Base-by-base conservation (phyloP, 2,888 invertebrate species). In the Fabriciana adippe region DNA sequence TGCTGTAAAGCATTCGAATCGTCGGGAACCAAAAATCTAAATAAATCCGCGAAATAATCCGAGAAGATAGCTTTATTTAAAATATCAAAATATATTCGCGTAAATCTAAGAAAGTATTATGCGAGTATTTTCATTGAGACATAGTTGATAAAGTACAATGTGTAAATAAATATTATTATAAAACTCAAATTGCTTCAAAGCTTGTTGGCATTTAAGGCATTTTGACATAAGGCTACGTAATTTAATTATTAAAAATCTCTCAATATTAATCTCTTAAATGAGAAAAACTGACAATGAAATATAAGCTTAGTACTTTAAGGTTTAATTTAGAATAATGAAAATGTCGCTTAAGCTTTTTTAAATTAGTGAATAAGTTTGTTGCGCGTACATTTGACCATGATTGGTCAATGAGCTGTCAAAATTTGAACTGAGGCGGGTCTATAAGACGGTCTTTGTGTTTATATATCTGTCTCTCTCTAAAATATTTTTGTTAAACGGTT, bases 401-500 rank as follows among this genome's bases (percentile, higher is more conserved):
- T 90, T 89, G 88, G 89, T 72, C 77, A 78, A 75, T 69, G 73
- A 82, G 76, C 82, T 89, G 87, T 88, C 89, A 90, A 90, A 89
- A 83, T 87, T 88, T 81, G 78, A 84, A 85, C 81, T 79, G 78
- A 87, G 88, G 87, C 85, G 85, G 79, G 81, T 80, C 83, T 87
- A 85, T 88, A 86, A 78, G 80, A 83, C 84, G 80, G 85, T 78
- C 87, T 87, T 85, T 67, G 69, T 70, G 51, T 71, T 70, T 71
- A 63, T 85, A 82, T 76, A 67, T 79, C 79, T 75, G 81, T 89
- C 90, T 85, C 88, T 84, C 76, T 89, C 82, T 45, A 4, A 47
- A 21, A 15, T 13, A 14, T 50, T 51, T 57, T 51, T 59, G 21
- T 1, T 15, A 21, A n/a, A 41, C 8, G 11, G 2, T 11, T 41